phyloP scores from a whole-genome alignment of 2,888 invertebrate species.

The Euproctis similis region DNA sequence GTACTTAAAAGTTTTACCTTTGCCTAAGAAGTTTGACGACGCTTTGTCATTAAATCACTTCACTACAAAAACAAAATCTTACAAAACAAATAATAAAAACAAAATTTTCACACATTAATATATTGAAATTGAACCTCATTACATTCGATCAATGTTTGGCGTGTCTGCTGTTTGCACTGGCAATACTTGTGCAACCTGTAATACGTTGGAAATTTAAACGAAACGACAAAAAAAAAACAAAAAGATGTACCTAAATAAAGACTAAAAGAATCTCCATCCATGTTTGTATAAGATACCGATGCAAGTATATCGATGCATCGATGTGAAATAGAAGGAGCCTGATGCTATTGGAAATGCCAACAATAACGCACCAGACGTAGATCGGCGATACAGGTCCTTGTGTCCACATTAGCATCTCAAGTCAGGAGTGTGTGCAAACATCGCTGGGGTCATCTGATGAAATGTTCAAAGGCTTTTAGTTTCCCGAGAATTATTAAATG shows the following conservation, averaged over 20 bases:
- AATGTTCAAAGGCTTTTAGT: constrained; percentile 77
- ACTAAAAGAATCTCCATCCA: constrained; percentile 23
- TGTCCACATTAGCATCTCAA: constrained; percentile 75
- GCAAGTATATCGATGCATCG: constrained; percentile 48
- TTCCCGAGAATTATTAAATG: constrained; percentile 77
- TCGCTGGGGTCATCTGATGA: constrained; percentile 75
- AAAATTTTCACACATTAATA: too few species aligned
- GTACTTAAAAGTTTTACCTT: too few species aligned
- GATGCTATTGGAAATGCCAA: constrained; percentile 54
- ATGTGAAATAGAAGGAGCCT: constrained; percentile 64
- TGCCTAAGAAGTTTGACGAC: too few species aligned
- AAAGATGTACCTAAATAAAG: too few species aligned
- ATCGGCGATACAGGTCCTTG: constrained; percentile 75
- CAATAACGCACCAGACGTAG: constrained; percentile 67
- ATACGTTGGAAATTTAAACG: too few species aligned
- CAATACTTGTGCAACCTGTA: constrained; percentile 6
- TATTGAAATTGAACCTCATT: too few species aligned
- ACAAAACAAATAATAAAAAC: too few species aligned
- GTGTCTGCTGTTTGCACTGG: constrained; percentile 3
- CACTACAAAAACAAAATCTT: too few species aligned
- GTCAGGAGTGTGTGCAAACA: constrained; percentile 73
- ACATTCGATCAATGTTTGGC: too few species aligned
- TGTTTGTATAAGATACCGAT: constrained; percentile 56
- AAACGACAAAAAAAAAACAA: too few species aligned
- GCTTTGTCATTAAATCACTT: too few species aligned